phyloP scores from a whole-genome alignment of 2,113 vertebrate genomes.

The Paratilapia polleni region DNA sequence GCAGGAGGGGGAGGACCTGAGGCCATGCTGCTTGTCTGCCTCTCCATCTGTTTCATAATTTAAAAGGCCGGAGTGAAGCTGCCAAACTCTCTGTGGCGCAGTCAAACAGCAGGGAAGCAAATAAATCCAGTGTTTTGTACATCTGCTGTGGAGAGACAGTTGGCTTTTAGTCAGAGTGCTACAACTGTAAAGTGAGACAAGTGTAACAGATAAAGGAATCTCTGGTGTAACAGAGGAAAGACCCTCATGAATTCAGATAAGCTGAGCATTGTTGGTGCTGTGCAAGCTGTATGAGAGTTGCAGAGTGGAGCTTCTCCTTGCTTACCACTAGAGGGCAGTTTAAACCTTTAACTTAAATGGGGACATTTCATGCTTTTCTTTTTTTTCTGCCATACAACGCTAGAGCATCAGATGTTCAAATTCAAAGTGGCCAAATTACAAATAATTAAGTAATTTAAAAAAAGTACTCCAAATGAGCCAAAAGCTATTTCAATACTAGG shows the following conservation, averaged over 20 bases:
- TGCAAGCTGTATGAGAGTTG: neutral
- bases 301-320: neutral
- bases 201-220: neutral
- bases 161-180: neutral
- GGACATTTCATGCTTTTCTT: too few species aligned
- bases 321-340: conserved; percentile 41
- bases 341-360: neutral
- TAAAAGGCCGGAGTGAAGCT: conserved; percentile 10
- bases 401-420: accelerated
- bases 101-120: conserved; percentile 1
- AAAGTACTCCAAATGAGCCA: accelerated
- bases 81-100: conserved; percentile 4
- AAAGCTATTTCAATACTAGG: too few species aligned
- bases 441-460: neutral
- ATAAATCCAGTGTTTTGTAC: neutral
- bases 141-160: neutral
- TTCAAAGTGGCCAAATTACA: neutral
- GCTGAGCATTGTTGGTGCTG: neutral
- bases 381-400: too few species aligned
- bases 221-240: neutral
- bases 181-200: neutral
- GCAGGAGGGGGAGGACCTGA: conserved; percentile 35
- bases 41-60: conserved; percentile 39
- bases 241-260: conserved; percentile 37
- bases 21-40: conserved; percentile 1